These are phyloP conservation scores for Machimus atricapillus DNA, from an alignment of 2,888 invertebrate species.

Conservation along the genomic window DNA sequence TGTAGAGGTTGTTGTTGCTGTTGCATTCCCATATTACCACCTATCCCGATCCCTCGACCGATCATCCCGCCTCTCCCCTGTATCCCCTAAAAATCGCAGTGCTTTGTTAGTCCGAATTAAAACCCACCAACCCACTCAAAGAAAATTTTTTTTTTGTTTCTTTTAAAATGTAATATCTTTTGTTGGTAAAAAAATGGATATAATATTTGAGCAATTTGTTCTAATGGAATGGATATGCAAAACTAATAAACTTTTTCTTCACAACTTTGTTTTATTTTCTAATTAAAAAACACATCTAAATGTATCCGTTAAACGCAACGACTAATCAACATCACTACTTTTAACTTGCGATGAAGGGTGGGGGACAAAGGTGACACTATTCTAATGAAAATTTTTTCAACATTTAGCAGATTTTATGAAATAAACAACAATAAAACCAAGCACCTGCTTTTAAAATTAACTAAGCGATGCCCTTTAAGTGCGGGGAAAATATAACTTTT, in stretches of 20 bases:
- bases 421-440: neutral
- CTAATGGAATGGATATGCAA: constrained; percentile 44
- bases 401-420: neutral
- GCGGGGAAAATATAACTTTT: neutral
- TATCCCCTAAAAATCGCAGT: constrained; percentile 63
- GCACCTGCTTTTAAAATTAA: neutral
- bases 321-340: neutral
- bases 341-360: neutral
- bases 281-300: constrained; percentile 11
- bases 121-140: constrained; percentile 49
- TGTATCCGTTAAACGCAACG: neutral
- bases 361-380: neutral
- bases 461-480: neutral
- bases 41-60: constrained; percentile 57
- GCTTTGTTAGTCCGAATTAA: constrained; percentile 47
- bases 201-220: constrained; percentile 36
- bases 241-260: neutral
- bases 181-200: constrained; percentile 9
- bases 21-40: constrained; percentile 63
- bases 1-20: constrained; percentile 54
- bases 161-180: neutral
- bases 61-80: constrained; percentile 68
- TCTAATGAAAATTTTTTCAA: neutral
- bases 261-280: neutral
- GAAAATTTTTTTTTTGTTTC: neutral